Evolutionary conservation across 2,113 vertebrate species (phyloP).

Genomic region (Lota lota): DNA sequence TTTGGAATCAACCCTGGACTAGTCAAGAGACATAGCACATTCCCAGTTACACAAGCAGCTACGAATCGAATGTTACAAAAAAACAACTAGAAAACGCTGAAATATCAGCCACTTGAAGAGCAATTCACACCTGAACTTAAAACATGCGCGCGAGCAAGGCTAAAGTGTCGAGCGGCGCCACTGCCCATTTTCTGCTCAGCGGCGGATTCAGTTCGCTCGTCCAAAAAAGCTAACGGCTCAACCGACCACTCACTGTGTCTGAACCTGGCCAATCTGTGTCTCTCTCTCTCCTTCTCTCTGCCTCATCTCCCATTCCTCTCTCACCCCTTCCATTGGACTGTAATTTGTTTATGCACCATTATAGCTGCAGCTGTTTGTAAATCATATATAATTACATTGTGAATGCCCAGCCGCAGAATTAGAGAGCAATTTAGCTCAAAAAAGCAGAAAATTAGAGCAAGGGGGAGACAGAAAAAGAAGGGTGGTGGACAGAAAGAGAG

Average conservation of each 20-base stretch:
- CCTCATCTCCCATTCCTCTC: constrained; percentile 18
- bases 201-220: constrained; percentile 48
- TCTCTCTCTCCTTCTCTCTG: constrained; percentile 42
- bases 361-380: constrained; percentile 68
- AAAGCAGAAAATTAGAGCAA: constrained; percentile 34
- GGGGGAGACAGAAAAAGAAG: constrained; percentile 2
- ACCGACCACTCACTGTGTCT: constrained; percentile 40
- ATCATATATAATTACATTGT: constrained; percentile 68
- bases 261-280: constrained; percentile 41
- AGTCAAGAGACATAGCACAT: too few relatives aligned
- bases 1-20: too few relatives aligned
- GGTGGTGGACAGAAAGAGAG: not conserved
- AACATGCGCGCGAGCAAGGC: constrained; percentile 34
- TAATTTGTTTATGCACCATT: constrained; percentile 64
- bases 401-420: constrained; percentile 47
- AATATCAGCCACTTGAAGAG: constrained; percentile 29
- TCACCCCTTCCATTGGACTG: constrained; percentile 21
- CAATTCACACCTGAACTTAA: constrained; percentile 45
- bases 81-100: constrained; percentile 14
- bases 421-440: constrained; percentile 41
- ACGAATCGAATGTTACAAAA: too few relatives aligned
- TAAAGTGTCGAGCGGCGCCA: constrained; percentile 16
- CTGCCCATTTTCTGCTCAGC: constrained; percentile 41
- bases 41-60: too few relatives aligned
- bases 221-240: constrained; percentile 55